Evolutionary conservation across 2,888 invertebrate genomes (phyloP), one percentile per base, ranked within the genome.

Genomic region (Pristionchus mayeri): DNA sequence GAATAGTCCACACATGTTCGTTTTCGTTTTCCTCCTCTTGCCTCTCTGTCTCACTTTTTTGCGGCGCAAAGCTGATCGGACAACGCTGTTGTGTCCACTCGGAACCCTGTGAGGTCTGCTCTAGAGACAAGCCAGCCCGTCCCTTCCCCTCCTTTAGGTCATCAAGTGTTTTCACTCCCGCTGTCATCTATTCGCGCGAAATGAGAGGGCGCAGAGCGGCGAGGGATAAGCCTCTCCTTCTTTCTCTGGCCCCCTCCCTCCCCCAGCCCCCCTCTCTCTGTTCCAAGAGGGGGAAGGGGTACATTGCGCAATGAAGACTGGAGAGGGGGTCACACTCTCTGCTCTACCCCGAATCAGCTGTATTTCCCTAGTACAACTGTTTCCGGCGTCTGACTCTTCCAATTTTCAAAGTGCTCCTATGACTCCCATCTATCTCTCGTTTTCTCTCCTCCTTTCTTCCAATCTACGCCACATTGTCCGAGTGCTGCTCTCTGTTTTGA

Each of bases 241-340:
- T 27, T 18, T 63, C 63, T 27, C 63, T 63, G 27, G 16, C 27
- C 27, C 63, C 27, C 63, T 76, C 48, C 27, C 76, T 24, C 27
- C n/a, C 76, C 27, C 27, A n/a, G n/a, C 7, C 75, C 30, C 40
- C 27, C 27, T 40, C 76, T 78, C 27, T 52, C 50, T 78, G 50
- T 50, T 78, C 76, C 76, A 78, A 71, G 71, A 71, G 71, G 24
- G 71, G 71, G n/a, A 40, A 71, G 71, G 71, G n/a, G n/a, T 37
- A 37, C 71, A 71, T 71, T 71, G 71, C 71, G 71, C 71, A 71
- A 71, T 71, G 71, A 40, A 71, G 44, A 44, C 40, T 24, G 37
- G n/a, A 24, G 71, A 71, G 71, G 71, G 71, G 71, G 71, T 71
- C 40, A 71, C 71, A 24, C 67, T 6, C 67, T n/a, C 40, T n/a